phyloP scores from a whole-genome alignment of 2,113 vertebrate genomes.

The Synchiropus splendidus region DNA sequence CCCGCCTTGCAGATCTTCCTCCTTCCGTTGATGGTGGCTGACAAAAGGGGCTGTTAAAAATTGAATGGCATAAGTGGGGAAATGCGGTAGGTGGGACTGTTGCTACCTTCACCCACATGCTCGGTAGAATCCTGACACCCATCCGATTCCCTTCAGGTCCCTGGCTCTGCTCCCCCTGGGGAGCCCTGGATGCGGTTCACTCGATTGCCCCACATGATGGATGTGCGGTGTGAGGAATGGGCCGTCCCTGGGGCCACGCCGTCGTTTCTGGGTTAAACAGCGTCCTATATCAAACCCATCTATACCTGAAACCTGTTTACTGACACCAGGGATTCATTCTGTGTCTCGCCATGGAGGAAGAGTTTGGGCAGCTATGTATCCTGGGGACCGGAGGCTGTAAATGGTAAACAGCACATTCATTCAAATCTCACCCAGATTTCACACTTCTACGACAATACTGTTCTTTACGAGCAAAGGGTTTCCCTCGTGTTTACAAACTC shows the following conservation, averaged over 20 bases:
- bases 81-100: conserved; percentile 41
- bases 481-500: too few species aligned
- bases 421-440: too few species aligned
- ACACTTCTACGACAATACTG: too few species aligned
- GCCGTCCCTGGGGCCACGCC: conserved; percentile 31
- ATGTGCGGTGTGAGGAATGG: conserved; percentile 59
- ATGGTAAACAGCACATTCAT: conserved; percentile 11
- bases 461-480: too few species aligned
- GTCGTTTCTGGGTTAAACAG: conserved; percentile 67
- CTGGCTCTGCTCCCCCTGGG: conserved; percentile 41
- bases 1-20: conserved; percentile 24
- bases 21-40: conserved; percentile 37
- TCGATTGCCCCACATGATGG: conserved; percentile 59
- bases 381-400: conserved; percentile 18
- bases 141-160: conserved; percentile 21
- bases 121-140: conserved; percentile 46
- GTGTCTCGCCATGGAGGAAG: conserved; percentile 44
- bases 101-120: conserved; percentile 46
- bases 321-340: conserved; percentile 52
- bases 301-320: conserved; percentile 59
- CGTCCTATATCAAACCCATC: conserved; percentile 57
- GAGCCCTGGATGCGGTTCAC: conserved; percentile 53
- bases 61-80: conserved; percentile 44
- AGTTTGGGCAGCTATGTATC: conserved; percentile 25
- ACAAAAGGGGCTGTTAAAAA: conserved; percentile 51